Conservation (phyloP, 2,888 invertebrate species). For the Drosophila atroscutellata region DNA sequence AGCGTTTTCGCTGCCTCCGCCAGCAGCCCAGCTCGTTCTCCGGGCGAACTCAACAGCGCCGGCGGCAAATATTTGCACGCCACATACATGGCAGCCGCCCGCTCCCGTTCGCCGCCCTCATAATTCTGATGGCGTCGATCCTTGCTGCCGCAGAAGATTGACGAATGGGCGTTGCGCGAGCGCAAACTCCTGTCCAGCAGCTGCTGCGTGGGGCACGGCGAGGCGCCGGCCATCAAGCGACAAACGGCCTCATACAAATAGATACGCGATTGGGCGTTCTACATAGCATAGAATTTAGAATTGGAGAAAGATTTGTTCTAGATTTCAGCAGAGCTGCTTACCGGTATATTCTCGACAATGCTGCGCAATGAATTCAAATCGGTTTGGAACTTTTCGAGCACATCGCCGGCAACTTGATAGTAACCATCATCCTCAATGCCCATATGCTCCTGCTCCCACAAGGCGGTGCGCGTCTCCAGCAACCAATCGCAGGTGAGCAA, state of each 20-base stretch:
- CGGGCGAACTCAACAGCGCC: constrained; percentile 92
- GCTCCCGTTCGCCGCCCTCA: constrained; percentile 92
- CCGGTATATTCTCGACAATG: constrained; percentile 93
- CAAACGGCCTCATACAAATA: constrained; percentile 96
- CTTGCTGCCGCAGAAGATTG: constrained; percentile 95
- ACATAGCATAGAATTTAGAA: not conserved
- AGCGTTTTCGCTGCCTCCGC: constrained; percentile 96
- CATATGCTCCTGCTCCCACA: constrained; percentile 91
- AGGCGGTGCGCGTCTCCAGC: constrained; percentile 93
- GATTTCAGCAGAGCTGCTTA: constrained; percentile 78
- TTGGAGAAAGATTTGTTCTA: not conserved
- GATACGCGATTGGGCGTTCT: constrained; percentile 91
- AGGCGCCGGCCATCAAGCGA: constrained; percentile 97
- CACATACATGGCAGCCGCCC: constrained; percentile 95
- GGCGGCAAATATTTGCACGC: constrained; percentile 95
- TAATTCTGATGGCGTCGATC: constrained; percentile 86
- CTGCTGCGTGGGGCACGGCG: constrained; percentile 95
- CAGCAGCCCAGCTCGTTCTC: constrained; percentile 96
- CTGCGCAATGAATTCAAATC: constrained; percentile 94
- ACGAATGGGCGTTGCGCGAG: constrained; percentile 90
- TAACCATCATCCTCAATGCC: constrained; percentile 83
- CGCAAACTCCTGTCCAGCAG: constrained; percentile 94
- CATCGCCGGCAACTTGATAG: constrained; percentile 87
- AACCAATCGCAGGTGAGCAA: constrained; percentile 97
- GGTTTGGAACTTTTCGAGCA: constrained; percentile 93